Evolutionary conservation across 2,797 vertebrate species (phyloP), one percentile per base, ranked within the genome.

Genomic region (Halcyon chelicuti): DNA sequence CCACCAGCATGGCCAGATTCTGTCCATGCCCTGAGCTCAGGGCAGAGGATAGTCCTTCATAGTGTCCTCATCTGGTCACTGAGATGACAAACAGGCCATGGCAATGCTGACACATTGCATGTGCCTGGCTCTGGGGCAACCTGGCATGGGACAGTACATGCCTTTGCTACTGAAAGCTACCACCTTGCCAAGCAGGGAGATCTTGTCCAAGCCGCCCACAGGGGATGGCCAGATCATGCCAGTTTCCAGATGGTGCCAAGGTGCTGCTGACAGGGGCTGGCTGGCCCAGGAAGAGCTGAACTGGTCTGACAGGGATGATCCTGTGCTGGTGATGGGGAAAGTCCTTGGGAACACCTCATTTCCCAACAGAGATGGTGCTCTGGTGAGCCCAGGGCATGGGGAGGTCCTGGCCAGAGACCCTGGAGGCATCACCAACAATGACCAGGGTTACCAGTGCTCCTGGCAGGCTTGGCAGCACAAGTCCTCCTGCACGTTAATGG

Each of bases 341-440:
- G 54, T 25, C 46, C 14, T 21, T 1, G 1, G 31, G 6, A 52
- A 5, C 7, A 4, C 12, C 12, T 4, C 0, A 2, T 60, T 78
- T 67, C 25, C 35, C 49, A 74, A 42, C 10, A 74, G 21, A 86
- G 18, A 35, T 73, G 68, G 18, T 73, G 51, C 13, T 33, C 58
- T 4, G 1, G 28, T 0, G 1, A 82, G 44, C 7, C 15, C 18
- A 37, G 42, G 25, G n/a, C 13, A n/a, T 2, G 5, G 33, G 6
- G 4, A 22, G 7, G 7, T 73, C 18, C 60, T 90, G 55, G 26
- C n/a, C 66, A 39, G 62, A 83, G 28, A 25, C 17, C 49, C 52
- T 62, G 39, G 20, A 77, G 21, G 33, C 72, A 40, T 28, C 26
- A 52, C 20, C 6, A 78, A n/a, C 35, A 54, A 70, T 13, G 13